Evolutionary conservation across 1,140 invertebrate genomes (phyloP), one percentile per base, ranked within the genome.

Genomic region (Octopus bimaculoides): DNA sequence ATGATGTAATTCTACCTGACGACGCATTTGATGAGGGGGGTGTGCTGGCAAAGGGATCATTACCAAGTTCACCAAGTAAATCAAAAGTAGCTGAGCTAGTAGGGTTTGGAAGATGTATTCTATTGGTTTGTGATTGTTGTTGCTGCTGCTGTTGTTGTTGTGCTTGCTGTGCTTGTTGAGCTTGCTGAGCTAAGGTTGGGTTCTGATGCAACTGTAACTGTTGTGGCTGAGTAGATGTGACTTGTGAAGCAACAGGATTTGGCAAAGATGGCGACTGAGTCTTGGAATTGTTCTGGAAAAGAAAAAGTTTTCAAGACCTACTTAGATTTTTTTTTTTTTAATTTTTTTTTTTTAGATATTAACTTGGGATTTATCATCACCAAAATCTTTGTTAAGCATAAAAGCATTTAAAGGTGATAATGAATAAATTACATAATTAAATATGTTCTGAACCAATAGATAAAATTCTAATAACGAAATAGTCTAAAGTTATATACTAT

Each of bases 11-110:
- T 75, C 52, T 61, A 75, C 55, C 26, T 52, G 83, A n/a, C 5
- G 75, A 55, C 5, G 75, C 56, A 61, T 75, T 78, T n/a, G 83
- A 55, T 26, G 84, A 54, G 4, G 85, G 82, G 7, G 84, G 79
- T 52, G 81, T 84, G 17, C 82, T 82, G 7, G 84, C 84, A 82
- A 87, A 87, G 0, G 87, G 87, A 75, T 87, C 87, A 10, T 83
- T 83, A 12, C 85, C 85, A 14, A 87, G 80, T 56, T 87, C 87
- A 52, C 84, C 85, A 10, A 87, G 78, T 12, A 87, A 79, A 75
- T 87, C 87, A 77, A 83, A 81, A 5, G 81, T 79, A 12, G 83
- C 76, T 69, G 85, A 81, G 41, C 82, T 81, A 54, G 81, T 77
- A 7, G 81, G 78, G 73, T 81, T 79, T 55, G 81, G 77, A 2